phyloP scores from a whole-genome alignment of 2,888 invertebrate species.

The Agrotis puta region DNA sequence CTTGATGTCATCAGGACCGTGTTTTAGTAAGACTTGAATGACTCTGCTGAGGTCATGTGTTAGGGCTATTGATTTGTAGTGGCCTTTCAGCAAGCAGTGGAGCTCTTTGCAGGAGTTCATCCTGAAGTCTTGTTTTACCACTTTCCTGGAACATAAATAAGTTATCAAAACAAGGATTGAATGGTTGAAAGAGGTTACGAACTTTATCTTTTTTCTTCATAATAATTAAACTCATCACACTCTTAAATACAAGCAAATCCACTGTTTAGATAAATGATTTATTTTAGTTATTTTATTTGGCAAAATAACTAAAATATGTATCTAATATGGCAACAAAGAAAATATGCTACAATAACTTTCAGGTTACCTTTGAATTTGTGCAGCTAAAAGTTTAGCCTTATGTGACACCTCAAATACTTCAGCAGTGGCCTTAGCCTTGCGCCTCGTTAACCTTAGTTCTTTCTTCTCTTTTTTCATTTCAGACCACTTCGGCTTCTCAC shows the following conservation, averaged over 20 bases:
- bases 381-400: constrained; percentile 85
- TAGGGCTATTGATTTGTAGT: constrained; percentile 93
- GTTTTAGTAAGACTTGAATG: constrained; percentile 96
- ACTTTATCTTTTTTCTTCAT: no score
- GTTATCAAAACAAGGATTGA: neutral
- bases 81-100: constrained; percentile 92
- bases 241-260: no score
- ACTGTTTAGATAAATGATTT: no score
- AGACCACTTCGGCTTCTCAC: constrained; percentile 92
- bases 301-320: no score
- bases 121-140: constrained; percentile 91
- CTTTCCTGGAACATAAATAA: constrained; percentile 77
- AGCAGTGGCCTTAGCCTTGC: constrained; percentile 90
- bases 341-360: neutral
- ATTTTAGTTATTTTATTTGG: no score
- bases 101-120: constrained; percentile 91
- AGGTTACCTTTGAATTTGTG: constrained; percentile 86
- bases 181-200: neutral
- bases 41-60: constrained; percentile 97
- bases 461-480: constrained; percentile 95
- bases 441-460: constrained; percentile 92
- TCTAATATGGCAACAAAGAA: no score
- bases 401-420: constrained; percentile 87
- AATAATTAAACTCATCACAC: no score
- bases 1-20: constrained; percentile 92